Evolutionary conservation across 1,140 invertebrate species (phyloP), one percentile per base, ranked within the genome.

Genomic region (Camponotus vicinus): DNA sequence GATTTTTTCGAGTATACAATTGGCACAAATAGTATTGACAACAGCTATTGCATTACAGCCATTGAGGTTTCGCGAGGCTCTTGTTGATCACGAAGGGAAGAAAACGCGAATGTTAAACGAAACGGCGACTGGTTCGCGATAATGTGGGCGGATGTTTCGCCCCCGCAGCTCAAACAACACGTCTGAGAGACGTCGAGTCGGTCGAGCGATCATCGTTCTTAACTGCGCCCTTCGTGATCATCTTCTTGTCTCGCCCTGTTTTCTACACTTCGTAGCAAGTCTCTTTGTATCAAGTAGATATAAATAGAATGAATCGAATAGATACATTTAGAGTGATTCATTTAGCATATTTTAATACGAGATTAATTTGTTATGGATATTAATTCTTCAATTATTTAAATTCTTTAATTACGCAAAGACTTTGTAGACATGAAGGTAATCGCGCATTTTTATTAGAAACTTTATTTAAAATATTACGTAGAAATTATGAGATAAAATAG

Each of bases 141-240:
- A 45, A 82, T 82, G 90, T 92, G 87, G 91, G 91, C 86, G 91
- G 75, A 86, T 86, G 86, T 90, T 87, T 92, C 91, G 90, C 90
- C 91, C 85, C 90, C 91, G 89, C 91, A 86, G 15, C 71, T 85
- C 70, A 61, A 85, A 79, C 78, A 83, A 82, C 86, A 78, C 75
- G 57, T 32, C 37, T 73, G 69, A 73, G 64, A 85, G 84, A 80
- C 71, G 71, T 0, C 21, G 21, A 21, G 21, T 21, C 21, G 67
- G 61, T 52, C 67, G 70, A 21, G 32, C 77, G 52, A 67, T 55
- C 40, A 59, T n/a, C 42, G 52, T 42, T 57, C 37, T 52, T 42
- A 59, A n/a, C 77, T 34, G 52, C 61, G 11, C 32, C 67, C 78
- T 78, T 63, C 45, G 64, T 55, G 42, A 69, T 78, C 45, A 34